phyloP scores from a whole-genome alignment of 1,140 invertebrate genomes.

The Onthophagus taurus region DNA sequence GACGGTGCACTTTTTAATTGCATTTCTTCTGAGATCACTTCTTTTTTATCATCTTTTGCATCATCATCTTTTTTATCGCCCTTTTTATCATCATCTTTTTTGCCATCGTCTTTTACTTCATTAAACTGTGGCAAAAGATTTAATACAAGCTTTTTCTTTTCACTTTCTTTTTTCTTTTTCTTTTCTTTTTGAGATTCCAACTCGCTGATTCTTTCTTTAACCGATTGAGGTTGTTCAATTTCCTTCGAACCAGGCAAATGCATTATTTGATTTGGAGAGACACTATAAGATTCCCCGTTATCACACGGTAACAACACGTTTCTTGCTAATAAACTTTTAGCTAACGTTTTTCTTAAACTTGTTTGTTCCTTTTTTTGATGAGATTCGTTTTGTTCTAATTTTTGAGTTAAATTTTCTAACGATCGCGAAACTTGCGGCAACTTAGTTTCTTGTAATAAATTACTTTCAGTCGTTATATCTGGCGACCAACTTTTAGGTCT shows the following conservation, averaged over 20 bases:
- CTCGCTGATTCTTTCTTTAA: conserved; percentile 55
- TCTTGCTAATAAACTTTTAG: conserved; percentile 37
- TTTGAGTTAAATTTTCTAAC: conserved; percentile 51
- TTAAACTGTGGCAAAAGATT: conserved; percentile 39
- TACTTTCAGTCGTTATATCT: conserved; percentile 40
- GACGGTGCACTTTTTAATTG: conserved; percentile 21
- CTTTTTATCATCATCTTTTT: too few relatives aligned
- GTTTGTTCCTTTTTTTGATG: conserved; percentile 31
- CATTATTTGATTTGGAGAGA: conserved; percentile 81
- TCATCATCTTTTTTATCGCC: conserved; percentile 12
- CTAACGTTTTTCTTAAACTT: conserved; percentile 2
- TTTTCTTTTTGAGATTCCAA: conserved; percentile 46
- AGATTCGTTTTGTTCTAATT: conserved; percentile 25
- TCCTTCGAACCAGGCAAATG: conserved; percentile 46
- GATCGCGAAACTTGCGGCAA: conserved; percentile 47
- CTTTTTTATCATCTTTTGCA: conserved; percentile 30
- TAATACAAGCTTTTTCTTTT: conserved; percentile 50
- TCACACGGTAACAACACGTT: conserved; percentile 74
- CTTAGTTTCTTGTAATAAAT: conserved; percentile 40
- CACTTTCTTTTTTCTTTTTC: conserved; percentile 32
- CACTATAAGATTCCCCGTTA: conserved; percentile 76
- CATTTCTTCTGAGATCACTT: conserved; percentile 29
- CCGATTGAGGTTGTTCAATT: conserved; percentile 36
- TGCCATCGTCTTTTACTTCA: neutral
- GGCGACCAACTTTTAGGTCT: conserved; percentile 78